These are phyloP conservation scores for Caenorhabditis macrosperma DNA, from an alignment of 2,888 invertebrate species.

Conservation along the genomic window DNA sequence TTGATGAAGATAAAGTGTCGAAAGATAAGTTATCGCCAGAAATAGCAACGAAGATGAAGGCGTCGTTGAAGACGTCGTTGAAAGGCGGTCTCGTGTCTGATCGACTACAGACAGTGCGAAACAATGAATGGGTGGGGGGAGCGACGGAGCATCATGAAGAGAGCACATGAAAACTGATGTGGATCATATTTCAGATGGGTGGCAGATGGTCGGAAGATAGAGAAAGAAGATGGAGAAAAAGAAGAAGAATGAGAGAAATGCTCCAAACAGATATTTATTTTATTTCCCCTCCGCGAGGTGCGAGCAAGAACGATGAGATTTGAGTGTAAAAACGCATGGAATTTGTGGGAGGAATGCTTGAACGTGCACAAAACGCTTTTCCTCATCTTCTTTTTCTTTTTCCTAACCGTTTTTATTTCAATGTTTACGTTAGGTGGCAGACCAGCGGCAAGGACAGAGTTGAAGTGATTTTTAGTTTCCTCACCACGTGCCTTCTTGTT, in stretches of 20 bases:
- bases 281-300: neutral
- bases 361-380: neutral
- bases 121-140: neutral
- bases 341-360: no score
- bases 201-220: slow-evolving; percentile 16
- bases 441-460: slow-evolving; percentile 9
- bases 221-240: neutral
- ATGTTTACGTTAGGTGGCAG: slow-evolving; percentile 37
- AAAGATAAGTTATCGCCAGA: slow-evolving; percentile 11
- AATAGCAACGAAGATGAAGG: slow-evolving; percentile 13
- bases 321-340: no score
- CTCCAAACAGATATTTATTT: slow-evolving; percentile 7
- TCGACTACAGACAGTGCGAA: slow-evolving; percentile 9
- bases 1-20: slow-evolving; percentile 48
- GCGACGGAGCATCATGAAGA: slow-evolving; percentile 21
- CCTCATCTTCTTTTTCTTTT: neutral
- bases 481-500: slow-evolving; percentile 43
- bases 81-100: slow-evolving; percentile 2
- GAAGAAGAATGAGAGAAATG: neutral
- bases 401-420: slow-evolving; percentile 19
- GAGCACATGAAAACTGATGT: slow-evolving; percentile 24
- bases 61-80: neutral
- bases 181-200: slow-evolving; percentile 49
- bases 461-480: slow-evolving; percentile 48
- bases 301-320: slow-evolving; percentile 1